phyloP scores from a whole-genome alignment of 2,888 invertebrate genomes.

The Caradrina clavipalpis region DNA sequence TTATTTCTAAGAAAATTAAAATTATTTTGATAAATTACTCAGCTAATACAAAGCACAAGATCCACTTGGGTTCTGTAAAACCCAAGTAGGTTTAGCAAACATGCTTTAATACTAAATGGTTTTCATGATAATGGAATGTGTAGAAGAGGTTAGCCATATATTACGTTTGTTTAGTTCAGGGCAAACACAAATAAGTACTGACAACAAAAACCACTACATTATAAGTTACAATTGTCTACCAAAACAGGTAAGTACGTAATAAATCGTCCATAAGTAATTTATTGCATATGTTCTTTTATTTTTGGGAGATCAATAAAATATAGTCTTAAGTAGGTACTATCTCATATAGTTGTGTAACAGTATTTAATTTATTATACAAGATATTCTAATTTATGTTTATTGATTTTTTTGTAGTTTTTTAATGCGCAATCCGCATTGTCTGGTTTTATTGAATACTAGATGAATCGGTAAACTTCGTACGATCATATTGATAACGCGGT shows the following conservation, averaged over 20 bases:
- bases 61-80: too few relatives aligned
- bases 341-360: background rate
- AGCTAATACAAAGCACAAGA: too few relatives aligned
- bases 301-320: background rate
- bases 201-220: background rate
- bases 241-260: background rate
- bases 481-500: too few relatives aligned
- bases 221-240: background rate
- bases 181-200: background rate
- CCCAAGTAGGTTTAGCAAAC: too few relatives aligned
- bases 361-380: too few relatives aligned
- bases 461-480: too few relatives aligned
- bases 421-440: too few relatives aligned
- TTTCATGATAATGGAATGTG: background rate
- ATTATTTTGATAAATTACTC: too few relatives aligned
- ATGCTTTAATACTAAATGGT: background rate
- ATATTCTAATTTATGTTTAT: too few relatives aligned
- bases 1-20: too few relatives aligned
- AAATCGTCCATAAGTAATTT: background rate
- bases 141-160: background rate
- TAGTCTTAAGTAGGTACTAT: background rate
- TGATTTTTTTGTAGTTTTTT: too few relatives aligned
- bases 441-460: too few relatives aligned
- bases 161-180: background rate
- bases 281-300: constrained; percentile 5